A percentile compares a stretch with the other conserved stretches of the same genome.
Conservation (phyloP, 2,113 vertebrate genomes). For the Dunckerocampus dactyliophorus region DNA sequence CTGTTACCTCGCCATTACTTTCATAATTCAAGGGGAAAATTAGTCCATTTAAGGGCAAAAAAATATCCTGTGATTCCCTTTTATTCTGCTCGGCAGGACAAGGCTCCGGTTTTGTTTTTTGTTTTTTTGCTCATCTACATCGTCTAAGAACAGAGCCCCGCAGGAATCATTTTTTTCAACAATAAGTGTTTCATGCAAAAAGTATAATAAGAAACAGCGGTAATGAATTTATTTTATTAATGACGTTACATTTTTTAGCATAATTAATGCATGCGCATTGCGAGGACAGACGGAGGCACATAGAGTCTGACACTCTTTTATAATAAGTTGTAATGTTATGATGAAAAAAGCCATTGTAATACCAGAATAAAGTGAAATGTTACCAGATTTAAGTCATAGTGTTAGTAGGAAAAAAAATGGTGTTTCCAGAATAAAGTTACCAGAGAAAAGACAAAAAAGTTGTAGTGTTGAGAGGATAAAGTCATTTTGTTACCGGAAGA, state of each 20-base stretch:
- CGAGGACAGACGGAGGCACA: no score
- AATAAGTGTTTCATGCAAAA: not conserved
- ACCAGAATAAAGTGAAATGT: not conserved
- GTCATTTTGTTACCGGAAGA: no score
- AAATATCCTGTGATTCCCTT: conserved; percentile 82
- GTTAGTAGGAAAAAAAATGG: no score
- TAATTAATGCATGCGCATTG: no score
- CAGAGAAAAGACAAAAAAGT: no score
- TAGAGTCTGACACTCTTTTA: no score
- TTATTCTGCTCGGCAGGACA: conserved; percentile 82
- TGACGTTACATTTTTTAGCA: no score
- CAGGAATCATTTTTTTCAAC: conserved; percentile 74
- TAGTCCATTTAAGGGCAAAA: conserved; percentile 89
- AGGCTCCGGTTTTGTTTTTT: conserved; percentile 72
- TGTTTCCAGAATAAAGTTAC: no score
- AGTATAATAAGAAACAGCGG: conserved; percentile 44
- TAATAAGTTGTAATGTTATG: no score
- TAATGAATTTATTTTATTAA: not conserved
- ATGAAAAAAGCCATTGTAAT: no score
- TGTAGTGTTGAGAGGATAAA: no score
- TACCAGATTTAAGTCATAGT: not conserved
- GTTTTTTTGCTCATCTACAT: conserved; percentile 55
- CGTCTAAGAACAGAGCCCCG: conserved; percentile 73
- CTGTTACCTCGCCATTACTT: conserved; percentile 98
- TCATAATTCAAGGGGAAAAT: conserved; percentile 99